Percentiles rank a stretch among this genome's conserved stretches.
These are phyloP conservation scores for Norana najaformis DNA, from an alignment of 2,888 invertebrate species.

Conservation along the genomic window DNA sequence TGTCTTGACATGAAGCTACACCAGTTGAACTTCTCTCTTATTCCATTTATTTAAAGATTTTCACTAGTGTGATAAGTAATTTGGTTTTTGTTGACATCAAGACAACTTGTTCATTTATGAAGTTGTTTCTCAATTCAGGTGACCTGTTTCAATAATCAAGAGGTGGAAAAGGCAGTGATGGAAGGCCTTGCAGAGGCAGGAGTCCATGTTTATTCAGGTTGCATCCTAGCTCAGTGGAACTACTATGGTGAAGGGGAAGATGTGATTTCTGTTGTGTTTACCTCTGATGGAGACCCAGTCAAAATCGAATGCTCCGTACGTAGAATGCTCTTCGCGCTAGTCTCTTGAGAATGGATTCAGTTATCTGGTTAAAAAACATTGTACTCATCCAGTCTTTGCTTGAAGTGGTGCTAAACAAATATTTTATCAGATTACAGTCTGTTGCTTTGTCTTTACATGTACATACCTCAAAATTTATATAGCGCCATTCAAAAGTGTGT, in stretches of 20 bases:
- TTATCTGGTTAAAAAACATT: too few species aligned
- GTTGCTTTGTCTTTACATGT: too few species aligned
- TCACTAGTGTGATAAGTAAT: neutral
- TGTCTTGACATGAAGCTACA: too few species aligned
- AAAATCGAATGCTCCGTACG: slow-evolving; percentile 19
- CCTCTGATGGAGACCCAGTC: neutral
- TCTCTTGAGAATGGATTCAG: too few species aligned
- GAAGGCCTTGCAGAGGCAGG: slow-evolving; percentile 50
- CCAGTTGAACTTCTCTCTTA: too few species aligned
- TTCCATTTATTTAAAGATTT: neutral
- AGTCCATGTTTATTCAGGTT: slow-evolving; percentile 52
- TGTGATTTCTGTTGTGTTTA: neutral
- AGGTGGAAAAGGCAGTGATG: slow-evolving; percentile 51
- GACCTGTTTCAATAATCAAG: slow-evolving; percentile 57
- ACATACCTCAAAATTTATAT: too few species aligned
- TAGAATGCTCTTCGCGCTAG: neutral
- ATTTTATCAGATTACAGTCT: too few species aligned
- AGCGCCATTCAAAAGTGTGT: too few species aligned
- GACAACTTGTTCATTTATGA: neutral
- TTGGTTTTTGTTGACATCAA: neutral
- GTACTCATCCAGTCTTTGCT: too few species aligned
- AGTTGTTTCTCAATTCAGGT: slow-evolving; percentile 42
- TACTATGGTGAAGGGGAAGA: neutral
- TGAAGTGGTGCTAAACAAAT: too few species aligned
- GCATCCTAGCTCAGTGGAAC: slow-evolving; percentile 57